Conservation (phyloP, 64 coral and sea anemone genomes). For the Astreopora myriophthalma region DNA sequence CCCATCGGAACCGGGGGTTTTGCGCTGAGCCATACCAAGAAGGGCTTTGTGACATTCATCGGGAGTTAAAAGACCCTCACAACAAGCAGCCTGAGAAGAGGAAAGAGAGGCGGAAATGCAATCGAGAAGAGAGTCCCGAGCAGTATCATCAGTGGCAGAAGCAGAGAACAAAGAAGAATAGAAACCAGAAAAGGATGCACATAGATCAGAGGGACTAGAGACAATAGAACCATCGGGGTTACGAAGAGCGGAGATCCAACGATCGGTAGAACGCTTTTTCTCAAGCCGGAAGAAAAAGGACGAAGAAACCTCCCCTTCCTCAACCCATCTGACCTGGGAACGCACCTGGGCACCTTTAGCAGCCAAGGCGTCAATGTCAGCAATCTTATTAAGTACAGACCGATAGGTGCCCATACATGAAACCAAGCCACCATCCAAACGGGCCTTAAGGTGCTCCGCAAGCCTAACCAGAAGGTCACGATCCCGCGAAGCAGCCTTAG, state of each 20-base stretch:
- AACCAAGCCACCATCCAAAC: not conserved
- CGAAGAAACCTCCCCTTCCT: constrained; percentile 33
- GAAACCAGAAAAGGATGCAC: not conserved
- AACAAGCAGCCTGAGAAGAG: not conserved
- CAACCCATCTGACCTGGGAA: constrained; percentile 2
- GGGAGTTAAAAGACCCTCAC: not conserved
- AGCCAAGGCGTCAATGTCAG: not conserved
- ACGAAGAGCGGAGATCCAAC: not conserved
- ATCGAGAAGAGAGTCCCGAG: not conserved
- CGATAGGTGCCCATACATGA: not conserved
- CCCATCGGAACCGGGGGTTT: constrained; percentile 30
- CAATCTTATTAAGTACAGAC: not conserved
- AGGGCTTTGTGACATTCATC: constrained; percentile 15
- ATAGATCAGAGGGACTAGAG: not conserved
- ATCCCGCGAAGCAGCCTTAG: not conserved
- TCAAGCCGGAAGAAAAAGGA: not conserved
- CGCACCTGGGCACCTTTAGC: constrained; percentile 35
- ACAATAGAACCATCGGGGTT: not conserved
- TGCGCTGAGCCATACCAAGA: not conserved
- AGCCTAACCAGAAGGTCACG: not conserved
- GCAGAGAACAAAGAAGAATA: not conserved
- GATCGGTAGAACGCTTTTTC: not conserved
- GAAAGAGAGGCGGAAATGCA: not conserved
- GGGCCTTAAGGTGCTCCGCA: not conserved
- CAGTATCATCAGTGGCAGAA: not conserved